Evolutionary conservation across 2,113 vertebrate genomes (phyloP), one percentile per base, ranked within the genome.

Genomic region (Corydoras maculifer): DNA sequence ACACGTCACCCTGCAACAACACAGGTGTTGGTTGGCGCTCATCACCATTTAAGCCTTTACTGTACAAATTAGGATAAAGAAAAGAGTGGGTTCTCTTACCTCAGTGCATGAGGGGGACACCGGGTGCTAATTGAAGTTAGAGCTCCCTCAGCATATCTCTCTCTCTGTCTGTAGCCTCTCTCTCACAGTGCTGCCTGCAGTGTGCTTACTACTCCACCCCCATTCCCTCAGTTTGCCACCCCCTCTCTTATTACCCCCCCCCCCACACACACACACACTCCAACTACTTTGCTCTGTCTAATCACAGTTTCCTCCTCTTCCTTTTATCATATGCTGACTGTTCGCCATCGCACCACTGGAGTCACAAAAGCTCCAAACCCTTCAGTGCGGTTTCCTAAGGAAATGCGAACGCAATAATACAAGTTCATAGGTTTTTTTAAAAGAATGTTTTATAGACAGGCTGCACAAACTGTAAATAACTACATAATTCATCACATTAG

Each of bases 121-220:
- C 29, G 63, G 63, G 57, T 31, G 8, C 64, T 54, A 54, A 43
- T 2, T 62, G n/a, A 67, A 73, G 48, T 73, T 61, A 51, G 63
- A 60, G 30, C 31, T 54, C 64, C 18, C 15, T 61, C 31, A 35
- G 3, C 61, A 58, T 51, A 48, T 57, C 65, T n/a, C 30, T 51
- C 35, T 51, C 29, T 62, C 58, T 74, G 48, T 18, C 32, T 60
- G 58, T 48, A 48, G 70, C 31, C 62, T 62, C 14, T 64, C 29
- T 29, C 43, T 60, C 51, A 54, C 51, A 51, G 67, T 13, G 55
- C 32, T 58, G 73, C 67, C 68, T 69, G 63, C 30, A 31, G 68
- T 67, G 53, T 61, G 69, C 9, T 59, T 66, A 31, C 69, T 35
- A 63, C 74, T 68, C 63, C 62, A 54, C 68, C 68, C 61, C 62